Base-by-base conservation (phyloP, 2,113 vertebrate genomes). In the Aspiorhynchus laticeps region DNA sequence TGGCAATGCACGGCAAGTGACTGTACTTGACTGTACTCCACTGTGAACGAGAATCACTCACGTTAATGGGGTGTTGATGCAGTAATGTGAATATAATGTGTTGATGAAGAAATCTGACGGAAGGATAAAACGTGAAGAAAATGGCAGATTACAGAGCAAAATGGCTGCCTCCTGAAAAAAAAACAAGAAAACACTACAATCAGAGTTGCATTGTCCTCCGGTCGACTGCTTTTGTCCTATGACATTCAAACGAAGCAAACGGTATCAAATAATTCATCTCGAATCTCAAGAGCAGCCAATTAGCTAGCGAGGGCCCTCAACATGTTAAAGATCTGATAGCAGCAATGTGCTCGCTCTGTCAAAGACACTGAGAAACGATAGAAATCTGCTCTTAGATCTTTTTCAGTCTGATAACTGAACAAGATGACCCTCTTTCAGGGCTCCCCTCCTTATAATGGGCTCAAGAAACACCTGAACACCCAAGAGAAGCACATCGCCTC, bases 231-330 rank as follows among this genome's bases (percentile, higher is more conserved):
- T 51, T 77, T 65, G 56, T 51, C 77, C 73, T 21, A 7, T 48
- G 19, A 63, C 77, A 85, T 53, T 74, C 31, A 75, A 59, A 59
- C 15, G 41, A 77, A 43, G 0, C 0, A 17, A 76, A 65, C 1
- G 19, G 9, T 87, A 89, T 83, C 51, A 79, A 51, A 89, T 78
- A 83, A 86, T 87, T 86, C n/a, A 85, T 86, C 88, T 86, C 19
- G 1, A 56, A 77, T 82, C 82, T 88, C 28, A 43, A 88, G 51
- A 88, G 33, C 82, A 78, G 46, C 83, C 77, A 78, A 80, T 71
- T 46, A 65, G n/a, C 51, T 28, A 41, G 79, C 38, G 7, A 67
- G 56, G 53, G 59, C 46, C 56, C 56, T 89, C 74, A 38, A 81
- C 41, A 28, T 36, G 67, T 41, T 51, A n/a, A 26, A 84, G 56